Evolutionary conservation across 2,888 invertebrate genomes (phyloP), one percentile per base, ranked within the genome.

Genomic region (Thymelicus acteon): DNA sequence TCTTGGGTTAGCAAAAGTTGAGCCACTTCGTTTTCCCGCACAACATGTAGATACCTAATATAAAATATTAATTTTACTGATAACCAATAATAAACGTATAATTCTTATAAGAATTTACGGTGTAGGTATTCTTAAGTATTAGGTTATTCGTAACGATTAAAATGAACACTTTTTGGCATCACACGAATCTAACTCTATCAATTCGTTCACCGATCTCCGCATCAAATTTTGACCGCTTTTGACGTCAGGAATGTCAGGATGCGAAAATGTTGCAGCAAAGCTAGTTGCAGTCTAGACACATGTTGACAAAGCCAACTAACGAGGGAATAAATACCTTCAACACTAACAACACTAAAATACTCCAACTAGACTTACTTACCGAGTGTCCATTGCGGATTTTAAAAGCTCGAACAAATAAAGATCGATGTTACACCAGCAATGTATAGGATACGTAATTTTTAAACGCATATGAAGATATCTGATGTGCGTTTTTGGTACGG

Each of bases 231-330:
- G 58, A 31, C 12, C 57, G 39, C 31, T 66, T 47, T 40, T 64
- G 64, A 40, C 47, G 58, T 58, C 65, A 58, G 48, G 31, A 31
- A 31, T 31, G 31, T 31, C 31, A 5, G 31, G 31, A 58, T 31
- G 44, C 15, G 47, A 58, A 66, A 66, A 66, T 58, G 60, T 58
- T 44, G 57, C 12, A 52, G 44, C 19, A 39, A 44, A 57, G 15
- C 54, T 39, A 39, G 37, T 37, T 49, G 10, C 10, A 47, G 7
- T 12, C 7, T 19, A 44, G 12, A 7, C 44, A 47, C 49, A 37
- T 48, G 68, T 69, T 69, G 67, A 72, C 72, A 72, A 68, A 68
- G 60, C 65, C 15, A 37, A 37, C 68, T 69, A 72, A 69, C 68
- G 65, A 69, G 61, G 4, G n/a, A 49, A 62, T 62, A 31, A 62